These are phyloP conservation scores for Schizaphis graminum DNA, from an alignment of 2,888 invertebrate genomes.

Conservation along the genomic window DNA sequence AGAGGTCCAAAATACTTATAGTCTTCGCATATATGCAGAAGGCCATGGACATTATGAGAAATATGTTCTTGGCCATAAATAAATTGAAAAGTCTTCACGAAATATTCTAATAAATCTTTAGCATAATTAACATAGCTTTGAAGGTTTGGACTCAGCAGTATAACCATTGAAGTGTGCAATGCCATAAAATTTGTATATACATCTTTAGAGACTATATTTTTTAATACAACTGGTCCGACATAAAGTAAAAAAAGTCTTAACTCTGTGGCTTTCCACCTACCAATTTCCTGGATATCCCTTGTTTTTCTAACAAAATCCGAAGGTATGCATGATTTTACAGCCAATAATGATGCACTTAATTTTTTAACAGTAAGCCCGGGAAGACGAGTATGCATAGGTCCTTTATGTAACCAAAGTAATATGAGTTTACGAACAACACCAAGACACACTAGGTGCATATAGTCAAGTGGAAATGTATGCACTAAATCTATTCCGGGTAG, in stretches of 20 bases:
- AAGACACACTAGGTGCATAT: too few relatives aligned
- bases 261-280: not conserved
- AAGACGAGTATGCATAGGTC: too few relatives aligned
- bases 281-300: too few relatives aligned
- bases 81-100: not conserved
- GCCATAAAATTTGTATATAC: constrained; percentile 3
- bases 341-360: too few relatives aligned
- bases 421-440: too few relatives aligned
- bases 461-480: too few relatives aligned
- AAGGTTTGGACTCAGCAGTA: not conserved
- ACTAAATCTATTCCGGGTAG: not conserved
- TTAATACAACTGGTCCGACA: not conserved
- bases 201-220: not conserved
- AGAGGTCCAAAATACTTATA: not conserved
- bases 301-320: too few relatives aligned
- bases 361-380: too few relatives aligned
- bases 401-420: too few relatives aligned
- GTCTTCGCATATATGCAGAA: not conserved
- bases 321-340: too few relatives aligned
- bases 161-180: not conserved
- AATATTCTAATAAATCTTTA: not conserved
- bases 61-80: not conserved
- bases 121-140: constrained; percentile 1
- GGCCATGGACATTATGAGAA: not conserved
- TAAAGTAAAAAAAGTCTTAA: not conserved